Base-by-base conservation (phyloP, 2,888 invertebrate genomes). In the Drosophila leonis region DNA sequence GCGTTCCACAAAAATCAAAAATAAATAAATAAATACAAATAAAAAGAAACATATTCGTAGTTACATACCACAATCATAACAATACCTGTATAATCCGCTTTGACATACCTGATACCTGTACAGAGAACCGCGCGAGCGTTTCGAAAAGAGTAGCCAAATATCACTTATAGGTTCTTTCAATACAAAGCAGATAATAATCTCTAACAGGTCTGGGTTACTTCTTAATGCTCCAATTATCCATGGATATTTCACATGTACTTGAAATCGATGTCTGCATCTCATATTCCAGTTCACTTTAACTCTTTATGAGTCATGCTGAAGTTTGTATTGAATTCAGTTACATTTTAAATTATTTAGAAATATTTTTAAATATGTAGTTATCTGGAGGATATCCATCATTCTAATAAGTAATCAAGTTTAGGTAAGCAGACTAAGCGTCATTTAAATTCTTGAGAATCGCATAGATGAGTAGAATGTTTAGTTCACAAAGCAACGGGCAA, bases 71-170 rank as follows among this genome's bases (percentile, higher is more conserved):
- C 44, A 65, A 65, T 71, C 65, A 62, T 59, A 65, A 65, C 64
- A 61, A 75, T 57, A 46, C 51, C 42, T 44, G 33, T 24, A 60
- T 77, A 74, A 77, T 77, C 75, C 78, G 76, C 69, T 63, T 74
- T 78, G 75, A 60, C 60, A 74, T 49, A 31, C 48, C 31, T 49
- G 48, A 49, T 49, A 31, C 48, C 48, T 49, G 62, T 24, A 60
- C 31, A 65, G 18, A 59, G 20, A 33, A 37, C 35, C 37, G 31
- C 31, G 24, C 24, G 20, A 35, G 13, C 20, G 20, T 51, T 66
- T 29, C 31, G 18, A 39, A 54, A 41, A 66, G 33, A 66, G 54
- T 66, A 66, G 66, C 66, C 67, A 55, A 66, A 55, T 37, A 29
- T 39, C 24, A 35, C 39, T 39, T 31, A 60, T 20, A 29, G n/a